Percentiles rank a stretch among this genome's conserved stretches.
These are phyloP conservation scores for Melanogrammus aeglefinus DNA, from an alignment of 2,797 vertebrate genomes.

Conservation along the genomic window DNA sequence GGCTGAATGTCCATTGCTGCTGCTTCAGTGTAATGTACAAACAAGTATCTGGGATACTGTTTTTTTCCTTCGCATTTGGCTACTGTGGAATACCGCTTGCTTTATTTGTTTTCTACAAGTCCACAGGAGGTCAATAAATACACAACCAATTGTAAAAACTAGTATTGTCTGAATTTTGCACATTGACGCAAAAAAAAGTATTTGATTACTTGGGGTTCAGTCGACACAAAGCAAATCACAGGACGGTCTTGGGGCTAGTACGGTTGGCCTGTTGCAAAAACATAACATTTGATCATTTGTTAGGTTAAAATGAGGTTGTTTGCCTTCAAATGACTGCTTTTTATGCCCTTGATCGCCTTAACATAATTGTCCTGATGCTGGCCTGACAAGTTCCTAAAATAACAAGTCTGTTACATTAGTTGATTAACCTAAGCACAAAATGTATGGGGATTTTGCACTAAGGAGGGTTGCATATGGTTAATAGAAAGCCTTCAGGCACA, in stretches of 20 bases:
- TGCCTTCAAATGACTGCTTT: neutral
- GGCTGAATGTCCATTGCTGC: constrained; percentile 59
- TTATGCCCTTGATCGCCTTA: neutral
- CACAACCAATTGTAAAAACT: constrained; percentile 58
- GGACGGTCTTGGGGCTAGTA: neutral
- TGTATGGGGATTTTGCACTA: neutral
- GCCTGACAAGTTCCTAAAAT: neutral
- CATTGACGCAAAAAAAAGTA: neutral
- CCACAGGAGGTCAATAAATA: constrained; percentile 83
- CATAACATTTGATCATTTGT: neutral
- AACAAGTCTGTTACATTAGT: neutral
- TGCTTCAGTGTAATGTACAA: constrained; percentile 68
- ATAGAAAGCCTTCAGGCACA: neutral
- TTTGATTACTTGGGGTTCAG: neutral
- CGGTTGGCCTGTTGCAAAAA: neutral
- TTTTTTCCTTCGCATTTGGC: constrained; percentile 28
- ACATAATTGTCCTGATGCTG: neutral
- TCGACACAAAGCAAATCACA: neutral
- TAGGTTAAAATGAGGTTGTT: neutral
- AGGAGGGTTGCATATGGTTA: neutral
- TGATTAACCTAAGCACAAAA: neutral
- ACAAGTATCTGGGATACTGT: constrained; percentile 71
- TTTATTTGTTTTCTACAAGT: constrained; percentile 79
- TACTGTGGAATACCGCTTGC: constrained; percentile 63
- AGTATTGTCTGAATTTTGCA: neutral